Percentiles rank a stretch among this genome's conserved stretches.
Evolutionary conservation across 2,797 vertebrate species (phyloP).

Genomic region (Sebastes oblongus): DNA sequence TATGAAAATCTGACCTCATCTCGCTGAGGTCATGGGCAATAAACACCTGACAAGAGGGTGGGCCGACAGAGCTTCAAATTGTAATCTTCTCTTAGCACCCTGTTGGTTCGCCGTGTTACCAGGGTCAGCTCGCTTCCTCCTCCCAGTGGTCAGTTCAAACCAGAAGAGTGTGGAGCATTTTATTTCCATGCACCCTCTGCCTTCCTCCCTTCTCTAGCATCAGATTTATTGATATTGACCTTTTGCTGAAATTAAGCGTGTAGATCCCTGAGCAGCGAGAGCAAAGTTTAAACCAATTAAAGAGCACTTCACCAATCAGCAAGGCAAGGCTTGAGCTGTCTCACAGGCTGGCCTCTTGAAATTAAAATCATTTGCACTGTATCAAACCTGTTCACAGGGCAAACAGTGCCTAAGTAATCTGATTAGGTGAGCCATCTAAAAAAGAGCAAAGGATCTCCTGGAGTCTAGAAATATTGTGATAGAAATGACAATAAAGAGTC

Average conservation of each 20-base stretch:
- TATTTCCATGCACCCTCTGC: conserved; percentile 54
- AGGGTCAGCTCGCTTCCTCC: conserved; percentile 71
- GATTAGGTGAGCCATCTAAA: conserved; percentile 61
- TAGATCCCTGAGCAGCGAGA: conserved; percentile 77
- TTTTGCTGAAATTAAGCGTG: conserved; percentile 85
- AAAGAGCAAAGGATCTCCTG: conserved; percentile 47
- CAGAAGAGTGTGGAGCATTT: conserved; percentile 46
- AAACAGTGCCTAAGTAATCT: conserved; percentile 69
- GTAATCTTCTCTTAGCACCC: conserved; percentile 80
- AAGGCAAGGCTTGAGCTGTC: conserved; percentile 65
- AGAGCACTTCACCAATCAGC: conserved; percentile 80
- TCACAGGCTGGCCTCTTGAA: conserved; percentile 60
- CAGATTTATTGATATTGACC: conserved; percentile 87
- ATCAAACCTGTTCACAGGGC: conserved; percentile 69
- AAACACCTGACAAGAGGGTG: conserved; percentile 82
- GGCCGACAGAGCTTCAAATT: conserved; percentile 76
- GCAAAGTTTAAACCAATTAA: conserved; percentile 90
- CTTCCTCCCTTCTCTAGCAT: conserved; percentile 57
- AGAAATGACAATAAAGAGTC: conserved; percentile 45
- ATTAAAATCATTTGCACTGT: conserved; percentile 80
- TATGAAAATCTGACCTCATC: conserved; percentile 87
- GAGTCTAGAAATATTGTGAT: conserved; percentile 50
- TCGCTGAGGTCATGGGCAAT: conserved; percentile 79
- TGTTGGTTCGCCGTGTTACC: conserved; percentile 65
- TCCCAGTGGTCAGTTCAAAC: conserved; percentile 66